These are phyloP conservation scores for Drosophila albomicans DNA, from an alignment of 1,140 invertebrate species.

Conservation along the genomic window DNA sequence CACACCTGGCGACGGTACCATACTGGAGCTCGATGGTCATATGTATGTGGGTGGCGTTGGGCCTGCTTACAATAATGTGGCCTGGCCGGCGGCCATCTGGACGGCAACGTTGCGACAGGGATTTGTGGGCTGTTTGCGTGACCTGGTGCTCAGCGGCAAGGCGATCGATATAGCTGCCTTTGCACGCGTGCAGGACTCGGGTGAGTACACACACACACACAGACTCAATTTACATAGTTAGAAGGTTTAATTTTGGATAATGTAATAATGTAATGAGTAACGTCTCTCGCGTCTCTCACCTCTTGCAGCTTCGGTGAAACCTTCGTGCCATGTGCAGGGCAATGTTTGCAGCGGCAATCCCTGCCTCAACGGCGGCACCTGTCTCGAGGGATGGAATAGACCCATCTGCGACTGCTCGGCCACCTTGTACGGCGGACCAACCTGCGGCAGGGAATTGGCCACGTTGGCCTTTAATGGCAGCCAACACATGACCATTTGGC, in stretches of 20 bases:
- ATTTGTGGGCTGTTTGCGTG: slow-evolving; percentile 97
- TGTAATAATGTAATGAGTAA: neutral
- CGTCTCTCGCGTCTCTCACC: slow-evolving; percentile 15
- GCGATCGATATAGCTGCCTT: slow-evolving; percentile 95
- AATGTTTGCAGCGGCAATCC: slow-evolving; percentile 91
- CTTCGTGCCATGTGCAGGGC: slow-evolving; percentile 92
- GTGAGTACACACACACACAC: slow-evolving; percentile 85
- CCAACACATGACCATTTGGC: slow-evolving; percentile 92
- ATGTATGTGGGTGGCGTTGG: slow-evolving; percentile 96
- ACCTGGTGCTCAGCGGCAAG: slow-evolving; percentile 96
- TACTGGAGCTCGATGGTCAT: slow-evolving; percentile 94
- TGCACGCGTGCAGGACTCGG: slow-evolving; percentile 95
- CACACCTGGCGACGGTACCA: slow-evolving; percentile 92
- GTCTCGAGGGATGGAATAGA: slow-evolving; percentile 97
- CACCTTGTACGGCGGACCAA: slow-evolving; percentile 95
- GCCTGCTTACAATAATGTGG: slow-evolving; percentile 89
- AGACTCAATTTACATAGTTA: neutral
- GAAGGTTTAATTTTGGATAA: neutral
- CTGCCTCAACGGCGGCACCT: slow-evolving; percentile 96
- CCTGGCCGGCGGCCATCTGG: slow-evolving; percentile 95
- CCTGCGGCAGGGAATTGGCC: slow-evolving; percentile 95
- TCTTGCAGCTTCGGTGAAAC: slow-evolving; percentile 91
- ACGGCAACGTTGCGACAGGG: slow-evolving; percentile 94
- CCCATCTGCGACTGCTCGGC: slow-evolving; percentile 97
- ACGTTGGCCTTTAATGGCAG: slow-evolving; percentile 95